phyloP scores from a whole-genome alignment of 2,113 vertebrate genomes.

The Plecotus auritus region DNA sequence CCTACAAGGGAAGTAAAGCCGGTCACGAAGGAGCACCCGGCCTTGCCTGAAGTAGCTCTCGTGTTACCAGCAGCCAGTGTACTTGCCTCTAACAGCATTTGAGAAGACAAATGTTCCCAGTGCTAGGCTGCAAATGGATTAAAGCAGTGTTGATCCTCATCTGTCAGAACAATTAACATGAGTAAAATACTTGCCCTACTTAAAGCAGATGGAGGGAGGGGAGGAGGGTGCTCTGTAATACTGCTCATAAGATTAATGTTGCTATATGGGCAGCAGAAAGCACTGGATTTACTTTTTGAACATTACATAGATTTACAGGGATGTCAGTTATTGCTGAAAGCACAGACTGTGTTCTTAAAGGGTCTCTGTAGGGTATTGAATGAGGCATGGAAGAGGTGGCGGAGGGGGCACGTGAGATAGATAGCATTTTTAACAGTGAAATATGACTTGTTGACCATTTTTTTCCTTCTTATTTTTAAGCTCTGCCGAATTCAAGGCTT shows the following conservation, averaged over 20 bases:
- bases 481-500: constrained; percentile 53
- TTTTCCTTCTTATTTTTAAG: constrained; percentile 26
- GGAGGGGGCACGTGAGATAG: background rate
- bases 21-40: background rate
- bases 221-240: constrained; percentile 35
- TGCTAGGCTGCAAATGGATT: constrained; percentile 75
- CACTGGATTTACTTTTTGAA: constrained; percentile 78
- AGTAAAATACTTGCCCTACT: constrained; percentile 77
- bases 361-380: constrained; percentile 56
- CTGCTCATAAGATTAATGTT: constrained; percentile 75
- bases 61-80: background rate
- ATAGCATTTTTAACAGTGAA: constrained; percentile 38
- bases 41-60: background rate
- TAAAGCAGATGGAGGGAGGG: constrained; percentile 76
- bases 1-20: background rate
- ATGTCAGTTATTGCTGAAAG: constrained; percentile 72
- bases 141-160: constrained; percentile 73
- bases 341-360: constrained; percentile 44
- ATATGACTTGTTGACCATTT: constrained; percentile 30
- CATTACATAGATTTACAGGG: constrained; percentile 74
- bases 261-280: constrained; percentile 57
- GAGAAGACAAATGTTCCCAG: constrained; percentile 66
- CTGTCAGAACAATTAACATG: constrained; percentile 78
- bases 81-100: background rate
- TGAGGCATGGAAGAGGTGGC: background rate